A percentile compares a stretch with the other conserved stretches of the same genome.
Evolutionary conservation across 2,113 vertebrate species (phyloP).

Genomic region (Coturnix japonica): DNA sequence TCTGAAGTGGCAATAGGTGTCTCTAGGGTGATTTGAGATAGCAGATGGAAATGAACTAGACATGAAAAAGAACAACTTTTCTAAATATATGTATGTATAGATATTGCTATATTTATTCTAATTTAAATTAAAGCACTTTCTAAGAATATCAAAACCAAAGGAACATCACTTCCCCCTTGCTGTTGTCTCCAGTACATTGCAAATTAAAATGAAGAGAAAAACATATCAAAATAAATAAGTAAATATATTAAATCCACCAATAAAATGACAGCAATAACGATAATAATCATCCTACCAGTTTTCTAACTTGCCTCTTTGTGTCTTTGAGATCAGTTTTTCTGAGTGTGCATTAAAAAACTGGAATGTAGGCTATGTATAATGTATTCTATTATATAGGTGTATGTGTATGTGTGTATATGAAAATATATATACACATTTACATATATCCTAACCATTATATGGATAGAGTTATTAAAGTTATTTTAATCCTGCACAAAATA

Average conservation of each 20-base stretch:
- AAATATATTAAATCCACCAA: background rate
- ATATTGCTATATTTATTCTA: background rate
- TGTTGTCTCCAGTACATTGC: background rate
- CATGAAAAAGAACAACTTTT: background rate
- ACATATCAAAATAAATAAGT: background rate
- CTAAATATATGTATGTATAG: background rate
- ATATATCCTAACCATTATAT: background rate
- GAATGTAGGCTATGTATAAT: background rate
- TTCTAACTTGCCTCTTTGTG: background rate
- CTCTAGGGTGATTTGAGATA: background rate
- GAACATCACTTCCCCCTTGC: fast-evolving
- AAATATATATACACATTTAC: background rate
- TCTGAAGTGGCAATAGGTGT: background rate
- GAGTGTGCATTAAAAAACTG: background rate
- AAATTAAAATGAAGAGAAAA: background rate
- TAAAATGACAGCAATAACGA: background rate
- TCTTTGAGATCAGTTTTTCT: background rate
- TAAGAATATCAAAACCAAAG: background rate
- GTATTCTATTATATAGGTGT: background rate
- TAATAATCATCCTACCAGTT: background rate
- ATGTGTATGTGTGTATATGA: background rate
- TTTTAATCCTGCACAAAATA: background rate
- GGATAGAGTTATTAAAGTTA: background rate
- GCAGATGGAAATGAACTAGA: background rate
- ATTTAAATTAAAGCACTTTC: background rate